Base-by-base conservation (phyloP, 2,113 vertebrate genomes). In the Stercorarius parasiticus region DNA sequence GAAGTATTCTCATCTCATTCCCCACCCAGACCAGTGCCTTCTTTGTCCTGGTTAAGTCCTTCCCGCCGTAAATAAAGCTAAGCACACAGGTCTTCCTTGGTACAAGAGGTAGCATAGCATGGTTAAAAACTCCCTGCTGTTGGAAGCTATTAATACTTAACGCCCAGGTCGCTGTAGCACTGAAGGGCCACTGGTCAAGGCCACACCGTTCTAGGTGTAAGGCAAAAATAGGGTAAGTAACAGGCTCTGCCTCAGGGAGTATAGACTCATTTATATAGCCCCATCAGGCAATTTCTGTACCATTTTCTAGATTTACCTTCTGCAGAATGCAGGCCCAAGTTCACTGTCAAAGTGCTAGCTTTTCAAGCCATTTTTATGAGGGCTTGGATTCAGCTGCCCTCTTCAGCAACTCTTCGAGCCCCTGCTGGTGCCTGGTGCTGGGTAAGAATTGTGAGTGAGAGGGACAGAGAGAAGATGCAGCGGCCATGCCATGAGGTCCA, bases 401-500 rank as follows among this genome's bases (percentile, higher is more conserved):
- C 50, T 89, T 58, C 45, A 27, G 52, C 18, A n/a, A 25, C 16
- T 43, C 62, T 69, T 55, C 40, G 27, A 73, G 58, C 17, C 36
- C n/a, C 23, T 47, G 7, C 17, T 34, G 67, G 36, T 74, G 32
- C 64, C 81, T 80, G 13, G 52, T 40, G n/a, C 36, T 2, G 9
- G 23, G 17, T 10, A 21, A 40, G 64, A 65, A 10, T 15, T 2
- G 3, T 19, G 67, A 53, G 42, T 5, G 29, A 64, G 43, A 9
- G 58, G 27, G 58, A 55, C 26, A 69, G 25, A 23, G 27, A 32
- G 55, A 62, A 59, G 74, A 43, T 4, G 23, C 19, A 16, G 22
- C 11, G 52, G n/a, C 43, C 29, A 2, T 5, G 19, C 15, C 1
- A 0, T 0, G 2, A 40, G 70, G 20, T 22, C 40, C 45, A 36